phyloP scores from a whole-genome alignment of 2,797 vertebrate genomes.

The Spondyliosoma cantharus region DNA sequence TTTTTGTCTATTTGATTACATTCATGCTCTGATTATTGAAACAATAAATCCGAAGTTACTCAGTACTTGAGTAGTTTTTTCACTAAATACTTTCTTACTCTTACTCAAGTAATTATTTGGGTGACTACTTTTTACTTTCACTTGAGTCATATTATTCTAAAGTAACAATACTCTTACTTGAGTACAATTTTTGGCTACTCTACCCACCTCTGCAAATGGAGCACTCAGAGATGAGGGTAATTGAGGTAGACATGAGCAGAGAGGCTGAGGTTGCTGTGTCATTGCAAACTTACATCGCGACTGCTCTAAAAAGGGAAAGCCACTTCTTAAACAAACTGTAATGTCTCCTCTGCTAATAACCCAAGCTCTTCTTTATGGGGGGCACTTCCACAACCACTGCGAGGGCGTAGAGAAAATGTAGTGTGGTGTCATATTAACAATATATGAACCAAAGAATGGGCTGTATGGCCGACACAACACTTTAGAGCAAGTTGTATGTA shows the following conservation, averaged over 20 bases:
- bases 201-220: conserved; percentile 13
- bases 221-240: conserved; percentile 43
- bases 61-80: neutral
- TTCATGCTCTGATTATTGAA: too few relatives aligned
- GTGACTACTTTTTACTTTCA: too few relatives aligned
- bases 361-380: conserved; percentile 1
- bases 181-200: too few relatives aligned
- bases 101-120: too few relatives aligned
- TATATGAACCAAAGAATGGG: neutral
- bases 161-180: too few relatives aligned
- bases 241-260: conserved; percentile 37
- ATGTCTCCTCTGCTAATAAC: conserved; percentile 21
- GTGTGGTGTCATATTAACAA: neutral
- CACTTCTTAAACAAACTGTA: conserved; percentile 26
- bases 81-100: too few relatives aligned
- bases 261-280: conserved; percentile 10
- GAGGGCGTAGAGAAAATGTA: neutral
- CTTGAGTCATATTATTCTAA: too few relatives aligned
- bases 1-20: too few relatives aligned
- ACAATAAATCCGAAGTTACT: too few relatives aligned
- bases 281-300: conserved; percentile 23
- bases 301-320: conserved; percentile 18
- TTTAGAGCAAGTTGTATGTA: neutral
- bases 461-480: neutral
- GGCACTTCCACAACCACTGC: neutral